phyloP scores from a whole-genome alignment of 1,140 invertebrate genomes.

The Eurosta solidaginis region DNA sequence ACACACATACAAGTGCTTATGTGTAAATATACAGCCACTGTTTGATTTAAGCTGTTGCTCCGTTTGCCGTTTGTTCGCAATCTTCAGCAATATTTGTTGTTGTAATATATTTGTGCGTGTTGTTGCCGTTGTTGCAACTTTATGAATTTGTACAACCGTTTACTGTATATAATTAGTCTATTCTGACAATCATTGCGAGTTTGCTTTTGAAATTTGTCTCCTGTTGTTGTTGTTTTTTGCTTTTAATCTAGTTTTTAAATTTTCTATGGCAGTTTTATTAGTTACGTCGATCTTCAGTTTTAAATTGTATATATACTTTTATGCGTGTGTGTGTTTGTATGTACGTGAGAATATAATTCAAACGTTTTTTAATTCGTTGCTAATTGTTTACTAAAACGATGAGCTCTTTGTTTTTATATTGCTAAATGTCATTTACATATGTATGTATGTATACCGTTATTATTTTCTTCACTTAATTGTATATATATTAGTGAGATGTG shows the following conservation, averaged over 20 bases:
- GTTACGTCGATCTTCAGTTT: not conserved
- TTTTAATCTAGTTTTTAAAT: not conserved
- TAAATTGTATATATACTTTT: not conserved
- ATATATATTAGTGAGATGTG: not conserved
- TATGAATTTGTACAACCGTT: constrained; percentile 15
- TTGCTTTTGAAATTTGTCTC: not conserved
- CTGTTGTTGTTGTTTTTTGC: not conserved
- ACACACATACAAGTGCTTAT: no score
- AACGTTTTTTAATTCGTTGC: constrained; percentile 25
- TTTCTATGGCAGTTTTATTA: not conserved
- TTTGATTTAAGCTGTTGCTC: not conserved
- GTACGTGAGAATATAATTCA: no score
- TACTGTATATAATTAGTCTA: constrained; percentile 10
- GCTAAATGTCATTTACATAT: not conserved
- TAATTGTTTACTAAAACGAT: not conserved
- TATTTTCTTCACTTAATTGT: not conserved
- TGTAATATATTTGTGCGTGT: not conserved
- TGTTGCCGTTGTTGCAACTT: constrained; percentile 15
- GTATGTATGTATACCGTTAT: no score
- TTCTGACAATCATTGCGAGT: constrained; percentile 18
- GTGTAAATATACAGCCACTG: no score
- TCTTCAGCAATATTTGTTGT: not conserved
- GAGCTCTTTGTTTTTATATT: no score
- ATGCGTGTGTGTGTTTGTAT: not conserved
- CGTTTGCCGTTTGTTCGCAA: not conserved